Percentiles rank a stretch among this genome's conserved stretches.
phyloP scores from a whole-genome alignment of 2,113 vertebrate species.

The Paramisgurnus dabryanus region DNA sequence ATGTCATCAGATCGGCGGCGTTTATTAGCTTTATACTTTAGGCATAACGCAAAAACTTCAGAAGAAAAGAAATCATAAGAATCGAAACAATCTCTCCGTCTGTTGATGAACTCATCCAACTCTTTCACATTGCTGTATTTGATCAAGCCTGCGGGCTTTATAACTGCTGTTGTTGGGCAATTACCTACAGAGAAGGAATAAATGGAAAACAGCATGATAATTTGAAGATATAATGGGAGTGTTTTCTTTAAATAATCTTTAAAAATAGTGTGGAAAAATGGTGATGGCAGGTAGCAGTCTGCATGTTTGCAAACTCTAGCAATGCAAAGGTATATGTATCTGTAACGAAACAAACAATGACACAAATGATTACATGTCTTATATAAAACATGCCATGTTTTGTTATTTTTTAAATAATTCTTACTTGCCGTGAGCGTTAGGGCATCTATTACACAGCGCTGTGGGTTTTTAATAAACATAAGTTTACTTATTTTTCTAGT shows the following conservation, averaged over 20 bases:
- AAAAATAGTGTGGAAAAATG: neutral
- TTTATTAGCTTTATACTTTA: constrained; percentile 16
- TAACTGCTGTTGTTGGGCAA: constrained; percentile 6
- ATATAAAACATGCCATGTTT: too few relatives aligned
- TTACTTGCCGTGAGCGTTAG: too few relatives aligned
- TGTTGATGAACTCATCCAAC: constrained; percentile 10
- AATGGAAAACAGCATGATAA: neutral
- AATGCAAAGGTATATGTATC: too few relatives aligned
- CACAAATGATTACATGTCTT: too few relatives aligned
- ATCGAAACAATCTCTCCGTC: neutral
- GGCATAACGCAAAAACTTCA: neutral
- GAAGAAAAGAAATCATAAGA: neutral
- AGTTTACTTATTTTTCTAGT: too few relatives aligned
- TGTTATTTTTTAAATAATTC: too few relatives aligned
- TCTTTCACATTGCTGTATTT: constrained; percentile 23
- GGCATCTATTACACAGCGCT: too few relatives aligned
- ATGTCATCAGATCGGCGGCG: neutral
- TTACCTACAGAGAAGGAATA: constrained; percentile 26
- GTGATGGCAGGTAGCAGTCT: neutral
- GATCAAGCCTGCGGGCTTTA: constrained; percentile 6
- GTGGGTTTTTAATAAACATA: too few relatives aligned
- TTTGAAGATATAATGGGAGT: neutral
- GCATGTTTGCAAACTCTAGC: neutral
- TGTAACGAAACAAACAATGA: too few relatives aligned
- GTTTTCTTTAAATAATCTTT: constrained; percentile 14